These are phyloP conservation scores for Gisinianus flammeolus DNA, from an alignment of 2,888 invertebrate genomes.

Conservation along the genomic window DNA sequence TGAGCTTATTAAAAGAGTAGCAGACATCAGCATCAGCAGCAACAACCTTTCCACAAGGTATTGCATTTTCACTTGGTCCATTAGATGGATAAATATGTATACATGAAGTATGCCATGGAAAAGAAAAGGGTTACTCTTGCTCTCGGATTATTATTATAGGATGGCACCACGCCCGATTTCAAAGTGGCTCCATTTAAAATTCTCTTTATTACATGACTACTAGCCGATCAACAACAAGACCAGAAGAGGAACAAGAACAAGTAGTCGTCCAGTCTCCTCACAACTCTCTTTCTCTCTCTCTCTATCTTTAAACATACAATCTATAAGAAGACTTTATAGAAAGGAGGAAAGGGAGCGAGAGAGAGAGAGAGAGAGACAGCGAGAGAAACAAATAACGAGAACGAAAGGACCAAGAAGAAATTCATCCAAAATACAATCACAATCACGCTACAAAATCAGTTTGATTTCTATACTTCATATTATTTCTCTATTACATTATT, in stretches of 20 bases:
- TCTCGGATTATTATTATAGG: constrained; percentile 44
- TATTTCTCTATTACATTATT: too few relatives aligned
- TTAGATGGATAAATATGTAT: neutral
- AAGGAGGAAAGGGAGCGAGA: too few relatives aligned
- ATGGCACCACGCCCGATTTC: constrained; percentile 47
- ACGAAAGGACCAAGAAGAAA: neutral
- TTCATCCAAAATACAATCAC: constrained; percentile 6
- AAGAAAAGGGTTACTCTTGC: constrained; percentile 49
- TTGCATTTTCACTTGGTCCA: constrained; percentile 7
- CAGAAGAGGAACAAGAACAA: constrained; percentile 31
- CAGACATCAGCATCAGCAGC: neutral
- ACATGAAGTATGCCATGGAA: constrained; percentile 22
- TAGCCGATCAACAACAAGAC: constrained; percentile 44
- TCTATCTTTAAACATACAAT: neutral
- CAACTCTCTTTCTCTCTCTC: neutral
- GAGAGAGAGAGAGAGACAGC: too few relatives aligned
- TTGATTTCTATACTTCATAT: neutral
- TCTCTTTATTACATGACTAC: constrained; percentile 49
- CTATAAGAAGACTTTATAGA: too few relatives aligned
- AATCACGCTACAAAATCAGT: neutral
- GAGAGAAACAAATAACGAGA: too few relatives aligned
- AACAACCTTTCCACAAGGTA: neutral
- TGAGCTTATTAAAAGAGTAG: neutral
- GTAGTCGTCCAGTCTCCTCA: constrained; percentile 21
- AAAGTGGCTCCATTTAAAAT: constrained; percentile 48